These are phyloP conservation scores for Pangasianodon hypophthalmus DNA, from an alignment of 2,113 vertebrate genomes.

Conservation along the genomic window DNA sequence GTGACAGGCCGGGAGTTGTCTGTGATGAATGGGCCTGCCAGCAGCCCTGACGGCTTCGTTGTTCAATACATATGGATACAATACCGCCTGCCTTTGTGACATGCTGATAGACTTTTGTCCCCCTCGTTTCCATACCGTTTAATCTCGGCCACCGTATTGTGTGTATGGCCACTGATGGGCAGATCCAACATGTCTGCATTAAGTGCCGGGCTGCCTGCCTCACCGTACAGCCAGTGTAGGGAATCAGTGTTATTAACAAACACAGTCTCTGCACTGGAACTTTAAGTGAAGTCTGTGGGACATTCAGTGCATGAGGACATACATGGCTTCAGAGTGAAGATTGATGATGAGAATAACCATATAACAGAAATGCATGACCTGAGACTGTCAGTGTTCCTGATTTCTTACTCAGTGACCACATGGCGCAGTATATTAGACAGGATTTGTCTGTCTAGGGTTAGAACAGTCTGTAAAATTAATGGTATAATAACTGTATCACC, in stretches of 20 bases:
- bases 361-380: conserved; percentile 27
- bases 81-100: conserved; percentile 76
- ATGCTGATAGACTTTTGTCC: conserved; percentile 76
- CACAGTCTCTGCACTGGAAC: conserved; percentile 9
- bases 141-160: conserved; percentile 70
- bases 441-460: conserved; percentile 9
- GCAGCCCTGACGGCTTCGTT: conserved; percentile 73
- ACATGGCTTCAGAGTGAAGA: conserved; percentile 15
- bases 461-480: conserved; percentile 9
- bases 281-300: conserved; percentile 32
- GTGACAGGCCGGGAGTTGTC: conserved; percentile 77
- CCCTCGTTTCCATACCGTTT: conserved; percentile 75
- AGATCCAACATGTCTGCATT: conserved; percentile 61
- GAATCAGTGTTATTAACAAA: conserved; percentile 45
- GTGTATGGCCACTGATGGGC: conserved; percentile 67
- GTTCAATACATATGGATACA: conserved; percentile 82
- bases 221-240: neutral
- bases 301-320: conserved; percentile 1
- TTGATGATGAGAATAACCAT: conserved; percentile 26
- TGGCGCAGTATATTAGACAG: conserved; percentile 16
- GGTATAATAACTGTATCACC: conserved; percentile 16
- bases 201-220: conserved; percentile 35
- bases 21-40: conserved; percentile 82
- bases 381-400: conserved; percentile 18
- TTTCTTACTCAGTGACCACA: conserved; percentile 25